Evolutionary conservation across 2,888 invertebrate species (phyloP), one percentile per base, ranked within the genome.

Genomic region (Diaprepes abbreviatus): DNA sequence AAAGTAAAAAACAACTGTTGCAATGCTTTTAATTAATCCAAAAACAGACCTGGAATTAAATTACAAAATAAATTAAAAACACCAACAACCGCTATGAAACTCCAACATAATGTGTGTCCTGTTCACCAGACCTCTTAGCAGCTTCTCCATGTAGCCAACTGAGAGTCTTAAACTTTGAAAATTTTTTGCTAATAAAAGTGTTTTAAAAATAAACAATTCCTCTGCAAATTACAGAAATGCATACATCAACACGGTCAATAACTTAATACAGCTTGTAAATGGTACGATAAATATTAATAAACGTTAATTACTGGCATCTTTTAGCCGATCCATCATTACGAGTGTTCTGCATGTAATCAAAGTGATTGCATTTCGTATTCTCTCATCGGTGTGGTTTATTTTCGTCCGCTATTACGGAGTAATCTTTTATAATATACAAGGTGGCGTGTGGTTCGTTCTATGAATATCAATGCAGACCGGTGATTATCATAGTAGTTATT

Each of bases 251-350:
- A 14, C 9, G 45, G 48, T 33, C 59, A 60, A 33, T 60, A 60
- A 60, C 59, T 60, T 45, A 45, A 33, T 60, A 17, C 19, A 35
- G 16, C 21, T 21, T 19, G 59, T 40, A 60, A 60, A 60, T 45
- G 19, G 35, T 21, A n/a, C 17, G 35, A 60, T 60, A 60, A 45
- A 60, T 45, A 60, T 60, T 45, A 33, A 60, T 48, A 45, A 45
- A 33, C 45, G 0, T 21, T 60, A 60, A 60, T 60, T 48, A 45
- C 45, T 33, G 33, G 16, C 59, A 45, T 36, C 36, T 54, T 21
- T 19, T 45, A 33, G n/a, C 9, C 16, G 31, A 60, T 60, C 59
- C 48, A 60, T 60, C 59, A 60, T 60, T 45, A 19, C 43, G 45
- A 60, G 59, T 45, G 45, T 33, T 45, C 19, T 17, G 35, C 59